phyloP scores from a whole-genome alignment of 2,888 invertebrate species.

The Drosophila nigricruria region DNA sequence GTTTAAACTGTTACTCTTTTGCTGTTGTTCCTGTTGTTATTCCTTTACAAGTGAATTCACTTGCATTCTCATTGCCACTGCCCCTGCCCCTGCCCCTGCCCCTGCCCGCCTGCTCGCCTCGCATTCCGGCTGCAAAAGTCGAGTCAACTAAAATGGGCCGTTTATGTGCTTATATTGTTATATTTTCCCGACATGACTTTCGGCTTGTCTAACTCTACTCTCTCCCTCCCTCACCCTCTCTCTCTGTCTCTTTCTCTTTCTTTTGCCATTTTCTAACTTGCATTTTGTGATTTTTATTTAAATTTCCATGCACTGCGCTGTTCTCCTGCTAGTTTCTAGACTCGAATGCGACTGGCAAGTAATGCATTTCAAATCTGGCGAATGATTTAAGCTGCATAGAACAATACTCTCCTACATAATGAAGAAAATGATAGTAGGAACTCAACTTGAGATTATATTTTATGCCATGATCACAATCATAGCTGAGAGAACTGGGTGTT shows the following conservation, averaged over 20 bases:
- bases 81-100: neutral
- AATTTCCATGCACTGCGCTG: neutral
- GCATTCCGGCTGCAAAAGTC: constrained; percentile 20
- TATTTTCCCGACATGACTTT: constrained; percentile 25
- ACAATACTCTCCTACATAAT: neutral
- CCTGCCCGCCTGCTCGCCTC: neutral
- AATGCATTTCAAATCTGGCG: neutral
- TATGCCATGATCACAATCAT: neutral
- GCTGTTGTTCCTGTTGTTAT: constrained; percentile 25
- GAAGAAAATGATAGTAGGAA: neutral
- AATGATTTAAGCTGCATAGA: neutral
- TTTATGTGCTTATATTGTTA: constrained; percentile 61
- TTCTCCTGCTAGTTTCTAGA: neutral
- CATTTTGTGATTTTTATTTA: constrained; percentile 14
- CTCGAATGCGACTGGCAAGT: neutral
- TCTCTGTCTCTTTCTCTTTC: neutral
- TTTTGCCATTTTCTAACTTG: constrained; percentile 1
- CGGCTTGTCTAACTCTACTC: constrained; percentile 7
- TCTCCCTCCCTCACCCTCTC: neutral
- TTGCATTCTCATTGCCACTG: constrained; percentile 49
- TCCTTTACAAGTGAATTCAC: constrained; percentile 41
- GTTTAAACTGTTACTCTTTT: constrained; percentile 57
- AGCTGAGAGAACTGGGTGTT: neutral
- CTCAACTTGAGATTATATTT: neutral
- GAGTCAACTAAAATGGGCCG: constrained; percentile 49